Evolutionary conservation across 1,140 invertebrate species (phyloP).

Genomic region (Zaprionus vittiger): DNA sequence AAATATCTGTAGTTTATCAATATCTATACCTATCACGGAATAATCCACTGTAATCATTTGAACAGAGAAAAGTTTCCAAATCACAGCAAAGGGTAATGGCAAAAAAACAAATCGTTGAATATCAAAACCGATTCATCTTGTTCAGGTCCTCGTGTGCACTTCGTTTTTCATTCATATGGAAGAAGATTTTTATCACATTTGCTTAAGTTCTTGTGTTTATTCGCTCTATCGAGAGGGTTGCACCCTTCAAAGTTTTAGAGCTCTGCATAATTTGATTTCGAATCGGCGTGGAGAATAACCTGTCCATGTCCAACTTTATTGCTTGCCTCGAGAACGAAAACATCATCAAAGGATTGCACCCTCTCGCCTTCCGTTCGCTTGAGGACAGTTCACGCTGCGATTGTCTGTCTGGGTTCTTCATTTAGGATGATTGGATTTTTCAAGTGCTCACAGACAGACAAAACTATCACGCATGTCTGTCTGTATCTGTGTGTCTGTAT

Average conservation of each 20-base stretch:
- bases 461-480: not conserved
- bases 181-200: not conserved
- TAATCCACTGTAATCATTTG: too few species aligned
- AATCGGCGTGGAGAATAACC: not conserved
- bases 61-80: not conserved
- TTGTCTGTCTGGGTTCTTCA: not conserved
- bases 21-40: too few species aligned
- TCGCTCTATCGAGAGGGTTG: not conserved
- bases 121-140: not conserved
- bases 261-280: not conserved
- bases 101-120: not conserved
- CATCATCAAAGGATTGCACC: constrained; percentile 3
- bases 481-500: not conserved
- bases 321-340: not conserved
- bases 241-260: not conserved
- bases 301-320: not conserved
- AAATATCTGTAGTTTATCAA: too few species aligned
- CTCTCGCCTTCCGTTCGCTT: too few species aligned
- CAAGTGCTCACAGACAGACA: constrained; percentile 17
- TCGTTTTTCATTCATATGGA: not conserved
- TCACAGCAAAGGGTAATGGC: not conserved
- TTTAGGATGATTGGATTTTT: constrained; percentile 28
- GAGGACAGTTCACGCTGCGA: too few species aligned
- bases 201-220: not conserved
- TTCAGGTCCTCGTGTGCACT: not conserved